These are phyloP conservation scores for Apomyelois bistriatella DNA, from an alignment of 2,888 invertebrate genomes.

Conservation along the genomic window DNA sequence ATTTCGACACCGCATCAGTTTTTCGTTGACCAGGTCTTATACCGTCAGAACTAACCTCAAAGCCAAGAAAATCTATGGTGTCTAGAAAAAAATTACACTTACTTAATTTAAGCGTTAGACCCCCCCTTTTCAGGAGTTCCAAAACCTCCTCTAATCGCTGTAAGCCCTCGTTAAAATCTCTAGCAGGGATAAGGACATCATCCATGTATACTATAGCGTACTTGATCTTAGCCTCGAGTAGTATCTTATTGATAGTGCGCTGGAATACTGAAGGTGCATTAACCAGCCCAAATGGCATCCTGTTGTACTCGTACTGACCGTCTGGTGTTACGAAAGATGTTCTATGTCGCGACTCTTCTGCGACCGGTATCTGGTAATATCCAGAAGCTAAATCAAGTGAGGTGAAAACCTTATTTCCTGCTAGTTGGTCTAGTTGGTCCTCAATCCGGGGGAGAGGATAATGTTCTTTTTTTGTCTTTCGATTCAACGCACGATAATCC, in stretches of 20 bases:
- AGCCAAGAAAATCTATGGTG: conserved; percentile 15
- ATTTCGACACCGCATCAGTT: conserved; percentile 1
- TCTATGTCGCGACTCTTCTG: no score
- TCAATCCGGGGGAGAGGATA: no score
- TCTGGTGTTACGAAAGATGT: no score
- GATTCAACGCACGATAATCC: conserved; percentile 21
- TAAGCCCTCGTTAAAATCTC: conserved; percentile 20
- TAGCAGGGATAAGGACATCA: conserved; percentile 26
- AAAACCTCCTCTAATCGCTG: conserved; percentile 27
- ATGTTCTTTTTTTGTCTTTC: conserved; percentile 4
- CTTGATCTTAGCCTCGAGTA: conserved; percentile 15
- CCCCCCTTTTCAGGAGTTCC: conserved; percentile 23
- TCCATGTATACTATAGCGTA: conserved; percentile 25
- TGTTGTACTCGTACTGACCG: conserved; percentile 20
- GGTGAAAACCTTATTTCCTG: conserved; percentile 21
- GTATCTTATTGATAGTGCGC: conserved; percentile 21
- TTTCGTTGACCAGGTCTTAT: conserved; percentile 21
- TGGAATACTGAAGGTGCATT: conserved; percentile 46
- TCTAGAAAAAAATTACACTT: conserved; percentile 20
- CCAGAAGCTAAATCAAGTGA: background rate
- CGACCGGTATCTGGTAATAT: no score
- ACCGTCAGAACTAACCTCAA: conserved; percentile 13
- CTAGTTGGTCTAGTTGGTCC: conserved; percentile 10
- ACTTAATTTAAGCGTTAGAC: conserved; percentile 34
- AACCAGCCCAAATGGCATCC: conserved; percentile 40